Base-by-base conservation (phyloP, 2,113 vertebrate species). In the Cyanoderma ruficeps region DNA sequence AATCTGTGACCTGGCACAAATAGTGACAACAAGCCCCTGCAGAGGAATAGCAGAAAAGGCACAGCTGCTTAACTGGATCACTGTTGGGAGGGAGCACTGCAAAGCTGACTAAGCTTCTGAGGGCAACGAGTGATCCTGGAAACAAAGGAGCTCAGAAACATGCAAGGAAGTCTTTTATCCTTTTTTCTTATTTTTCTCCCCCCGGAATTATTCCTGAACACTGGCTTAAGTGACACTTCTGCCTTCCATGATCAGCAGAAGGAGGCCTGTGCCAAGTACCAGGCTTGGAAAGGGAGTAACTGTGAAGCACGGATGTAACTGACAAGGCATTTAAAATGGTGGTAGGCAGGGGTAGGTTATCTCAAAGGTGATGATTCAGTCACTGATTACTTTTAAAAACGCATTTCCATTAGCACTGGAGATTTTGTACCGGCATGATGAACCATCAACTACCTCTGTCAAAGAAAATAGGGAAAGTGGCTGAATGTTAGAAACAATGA, bases 361-460 rank as follows among this genome's bases (percentile, higher is more conserved):
- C 19, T 30, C 35, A 77, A 85, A 50, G 37, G 23, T 57, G 60
- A 14, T 71, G 35, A 61, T 18, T 70, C 61, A 42, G 35, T 55
- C 56, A 61, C 2, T 23, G 23, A n/a, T 46, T 37, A 19, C 46
- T 65, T 77, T 57, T 23, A 4, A 83, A 84, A 94, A 52, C 25
- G 59, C 25, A 55, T 69, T 86, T 75, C 7, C n/a, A 23, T 60
- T 63, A 56, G 17, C 44, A 37, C 44, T 31, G 50, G 52, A 49
- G 42, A 46, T 59, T 37, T 70, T 60, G 20, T 55, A 35, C 52
- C 17, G 39, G 47, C 22, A n/a, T 15, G 16, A 69, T 0, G 8
- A 35, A 42, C 27, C 2, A 1, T 39, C 55, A 59, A 0, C 22
- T 50, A 14, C 19, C 3, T 2, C 44, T 49, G 52, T 37, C n/a